Evolutionary conservation across 1,140 invertebrate genomes (phyloP).

Genomic region (Holotrichia oblita): DNA sequence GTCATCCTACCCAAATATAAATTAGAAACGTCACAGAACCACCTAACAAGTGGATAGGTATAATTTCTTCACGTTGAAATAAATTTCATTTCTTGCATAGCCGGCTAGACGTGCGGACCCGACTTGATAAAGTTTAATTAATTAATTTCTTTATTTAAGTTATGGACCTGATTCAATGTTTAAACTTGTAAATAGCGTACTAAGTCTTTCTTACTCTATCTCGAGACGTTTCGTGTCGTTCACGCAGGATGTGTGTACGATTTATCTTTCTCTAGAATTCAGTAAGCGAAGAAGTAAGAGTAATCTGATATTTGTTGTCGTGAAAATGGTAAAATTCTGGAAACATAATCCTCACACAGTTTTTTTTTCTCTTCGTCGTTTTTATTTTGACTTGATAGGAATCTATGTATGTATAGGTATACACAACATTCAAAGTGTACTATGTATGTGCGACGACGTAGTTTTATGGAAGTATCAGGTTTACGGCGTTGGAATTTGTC

Average conservation of each 20-base stretch:
- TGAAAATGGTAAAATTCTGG: neutral
- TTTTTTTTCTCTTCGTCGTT: neutral
- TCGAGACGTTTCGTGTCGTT: no score
- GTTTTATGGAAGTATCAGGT: neutral
- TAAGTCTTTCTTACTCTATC: no score
- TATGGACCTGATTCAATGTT: neutral
- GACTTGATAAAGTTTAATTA: neutral
- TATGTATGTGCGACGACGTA: neutral
- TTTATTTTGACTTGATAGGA: neutral
- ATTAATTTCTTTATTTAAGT: slow-evolving; percentile 17
- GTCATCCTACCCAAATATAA: neutral
- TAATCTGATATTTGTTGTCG: neutral
- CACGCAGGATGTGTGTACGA: no score
- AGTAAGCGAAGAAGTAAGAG: neutral
- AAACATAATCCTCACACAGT: neutral
- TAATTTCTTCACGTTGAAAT: neutral
- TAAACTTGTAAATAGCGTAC: neutral
- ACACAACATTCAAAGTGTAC: neutral
- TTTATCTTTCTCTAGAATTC: no score
- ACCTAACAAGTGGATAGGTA: neutral
- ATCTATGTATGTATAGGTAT: neutral
- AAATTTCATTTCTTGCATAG: neutral
- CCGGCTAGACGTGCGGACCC: neutral
- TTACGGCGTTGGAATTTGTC: neutral
- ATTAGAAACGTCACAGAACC: no score